Conservation (phyloP, 2,888 invertebrate species). For the Lasius platythorax region DNA sequence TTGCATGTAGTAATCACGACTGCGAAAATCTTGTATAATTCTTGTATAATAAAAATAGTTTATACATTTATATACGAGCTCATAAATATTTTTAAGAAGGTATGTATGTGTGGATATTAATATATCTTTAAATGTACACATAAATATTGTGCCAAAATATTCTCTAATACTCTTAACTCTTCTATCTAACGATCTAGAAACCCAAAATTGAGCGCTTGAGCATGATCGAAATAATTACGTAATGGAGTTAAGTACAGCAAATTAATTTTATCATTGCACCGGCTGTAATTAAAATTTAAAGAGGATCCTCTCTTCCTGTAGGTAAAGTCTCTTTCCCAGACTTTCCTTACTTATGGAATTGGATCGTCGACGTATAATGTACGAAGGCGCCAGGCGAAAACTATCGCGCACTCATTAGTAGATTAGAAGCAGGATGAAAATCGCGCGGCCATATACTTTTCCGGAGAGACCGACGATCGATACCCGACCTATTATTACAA, state of each 20-base stretch:
- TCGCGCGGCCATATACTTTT: background rate
- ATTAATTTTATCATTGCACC: constrained; percentile 37
- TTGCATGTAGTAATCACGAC: background rate
- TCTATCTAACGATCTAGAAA: background rate
- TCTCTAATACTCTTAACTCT: background rate
- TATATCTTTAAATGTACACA: background rate
- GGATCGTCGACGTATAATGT: constrained; percentile 39
- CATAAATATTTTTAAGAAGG: constrained; percentile 2
- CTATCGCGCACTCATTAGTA: constrained; percentile 40
- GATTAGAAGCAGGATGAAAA: constrained; percentile 42
- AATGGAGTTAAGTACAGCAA: constrained; percentile 59
- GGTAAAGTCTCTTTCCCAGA: background rate
- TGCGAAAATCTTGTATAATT: background rate
- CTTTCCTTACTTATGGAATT: constrained; percentile 47
- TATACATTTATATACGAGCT: background rate
- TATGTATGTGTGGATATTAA: background rate
- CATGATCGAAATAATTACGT: constrained; percentile 56
- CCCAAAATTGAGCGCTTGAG: background rate
- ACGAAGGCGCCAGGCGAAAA: constrained; percentile 7
- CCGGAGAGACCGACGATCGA: background rate
- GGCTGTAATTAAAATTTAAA: constrained; percentile 40
- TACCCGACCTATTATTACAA: background rate
- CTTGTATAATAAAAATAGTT: background rate
- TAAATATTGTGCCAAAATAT: constrained; percentile 5
- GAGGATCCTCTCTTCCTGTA: background rate